These are phyloP conservation scores for Percina caprodes DNA, from an alignment of 2,113 vertebrate species.

Conservation along the genomic window DNA sequence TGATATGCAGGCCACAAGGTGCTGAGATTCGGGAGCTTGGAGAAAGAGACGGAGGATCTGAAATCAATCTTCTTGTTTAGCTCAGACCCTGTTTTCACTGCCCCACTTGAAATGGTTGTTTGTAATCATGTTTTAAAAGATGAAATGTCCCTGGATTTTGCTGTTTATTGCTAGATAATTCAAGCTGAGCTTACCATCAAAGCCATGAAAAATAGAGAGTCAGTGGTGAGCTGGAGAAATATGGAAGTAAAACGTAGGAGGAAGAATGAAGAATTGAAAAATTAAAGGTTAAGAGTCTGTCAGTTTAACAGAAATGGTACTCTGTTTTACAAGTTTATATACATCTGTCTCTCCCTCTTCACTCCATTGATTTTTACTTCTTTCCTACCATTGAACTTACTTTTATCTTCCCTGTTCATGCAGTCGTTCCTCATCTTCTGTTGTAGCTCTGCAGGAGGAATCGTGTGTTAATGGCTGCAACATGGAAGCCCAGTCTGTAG, in stretches of 20 bases:
- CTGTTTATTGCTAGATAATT: slow-evolving; percentile 28
- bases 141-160: slow-evolving; percentile 21
- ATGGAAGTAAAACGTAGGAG: not conserved
- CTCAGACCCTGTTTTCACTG: slow-evolving; percentile 9
- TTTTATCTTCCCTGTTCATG: not conserved
- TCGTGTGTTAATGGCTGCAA: slow-evolving; percentile 18
- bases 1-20: slow-evolving; percentile 52
- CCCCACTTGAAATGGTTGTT: slow-evolving; percentile 35
- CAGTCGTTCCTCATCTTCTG: slow-evolving; percentile 10
- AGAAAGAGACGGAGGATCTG: slow-evolving; percentile 21
- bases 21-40: slow-evolving; percentile 40
- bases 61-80: slow-evolving; percentile 58
- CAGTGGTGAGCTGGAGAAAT: not conserved
- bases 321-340: not conserved
- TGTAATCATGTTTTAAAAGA: slow-evolving; percentile 20
- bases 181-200: slow-evolving; percentile 8
- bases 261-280: not conserved
- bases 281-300: not conserved
- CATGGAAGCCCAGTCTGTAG: not conserved
- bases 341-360: slow-evolving; percentile 9
- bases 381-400: slow-evolving; percentile 10
- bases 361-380: slow-evolving; percentile 38
- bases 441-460: slow-evolving; percentile 1
- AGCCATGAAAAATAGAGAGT: not conserved
- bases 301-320: not conserved